A percentile compares a stretch with the other conserved stretches of the same genome.
Evolutionary conservation across 2,888 invertebrate species (phyloP).

Genomic region (Stictocephala bisonia): DNA sequence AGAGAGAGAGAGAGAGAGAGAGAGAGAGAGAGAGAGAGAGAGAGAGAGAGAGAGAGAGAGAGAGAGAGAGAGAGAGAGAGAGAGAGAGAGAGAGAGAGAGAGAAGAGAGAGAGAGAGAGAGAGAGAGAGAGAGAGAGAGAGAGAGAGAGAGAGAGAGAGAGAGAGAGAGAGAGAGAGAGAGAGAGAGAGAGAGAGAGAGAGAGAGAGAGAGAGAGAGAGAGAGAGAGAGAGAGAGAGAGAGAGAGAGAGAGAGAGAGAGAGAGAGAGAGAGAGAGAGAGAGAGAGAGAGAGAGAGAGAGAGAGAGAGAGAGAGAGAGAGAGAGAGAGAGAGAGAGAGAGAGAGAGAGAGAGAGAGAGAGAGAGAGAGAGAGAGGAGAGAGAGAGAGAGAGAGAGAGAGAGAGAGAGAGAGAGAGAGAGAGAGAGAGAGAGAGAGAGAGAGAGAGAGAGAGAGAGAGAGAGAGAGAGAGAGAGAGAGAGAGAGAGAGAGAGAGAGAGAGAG

Average conservation of each 20-base stretch:
- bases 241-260: neutral
- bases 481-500: no score
- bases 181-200: no score
- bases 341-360: slow-evolving; percentile 5
- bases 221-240: neutral
- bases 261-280: neutral
- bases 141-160: no score
- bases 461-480: no score
- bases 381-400: slow-evolving; percentile 14
- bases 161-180: no score
- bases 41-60: no score
- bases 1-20: no score
- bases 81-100: no score
- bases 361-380: neutral
- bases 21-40: no score
- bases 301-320: neutral
- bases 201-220: neutral
- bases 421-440: neutral
- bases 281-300: neutral
- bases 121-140: no score
- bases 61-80: no score
- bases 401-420: neutral
- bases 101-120: no score
- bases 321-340: neutral
- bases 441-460: neutral